Base-by-base conservation (phyloP, 2,888 invertebrate species). In the Drosophila tripunctata region DNA sequence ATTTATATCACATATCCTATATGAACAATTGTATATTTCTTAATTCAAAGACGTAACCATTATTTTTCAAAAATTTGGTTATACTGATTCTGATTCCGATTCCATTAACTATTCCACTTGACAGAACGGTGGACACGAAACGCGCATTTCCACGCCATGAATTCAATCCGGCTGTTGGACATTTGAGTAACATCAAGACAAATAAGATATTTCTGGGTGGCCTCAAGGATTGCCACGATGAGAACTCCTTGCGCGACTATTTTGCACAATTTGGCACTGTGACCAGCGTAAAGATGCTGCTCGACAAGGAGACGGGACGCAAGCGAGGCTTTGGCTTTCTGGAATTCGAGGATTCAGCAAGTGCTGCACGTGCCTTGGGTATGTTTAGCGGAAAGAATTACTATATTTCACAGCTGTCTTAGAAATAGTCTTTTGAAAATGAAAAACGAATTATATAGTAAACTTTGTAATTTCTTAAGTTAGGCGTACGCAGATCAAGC, bases 311-410 rank as follows among this genome's bases (percentile, higher is more conserved):
- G 6, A 90, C 90, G 0, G 90, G 90, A 1, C 89, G 90, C 36
- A 89, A 89, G 27, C 87, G 90, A 6, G 90, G 90, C 19, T 90
- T 90, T 65, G 90, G 90, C 0, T 90, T 90, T 36, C 58, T 90
- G 2, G 90, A 90, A 58, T 90, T 90, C 40, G 88, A 89, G 55
- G 88, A 90, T 57, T 78, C 79, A 19, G 85, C 77, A 35, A 67
- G 89, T 4, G 90, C 90, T 15, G 90, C 88, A 6, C 89, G 89
- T 62, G 90, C 90, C 41, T 82, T 90, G 30, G 85, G 90, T 90
- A 78, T 6, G 45, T 15, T n/a, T n/a, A n/a, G n/a, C n/a, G n/a
- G n/a, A n/a, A n/a, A n/a, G n/a, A n/a, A n/a, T n/a, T n/a, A n/a
- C n/a, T n/a, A n/a, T n/a, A n/a, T n/a, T n/a, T n/a, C n/a, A n/a